Conservation (phyloP, 2,797 vertebrate species). For the Margarornis squamiger region DNA sequence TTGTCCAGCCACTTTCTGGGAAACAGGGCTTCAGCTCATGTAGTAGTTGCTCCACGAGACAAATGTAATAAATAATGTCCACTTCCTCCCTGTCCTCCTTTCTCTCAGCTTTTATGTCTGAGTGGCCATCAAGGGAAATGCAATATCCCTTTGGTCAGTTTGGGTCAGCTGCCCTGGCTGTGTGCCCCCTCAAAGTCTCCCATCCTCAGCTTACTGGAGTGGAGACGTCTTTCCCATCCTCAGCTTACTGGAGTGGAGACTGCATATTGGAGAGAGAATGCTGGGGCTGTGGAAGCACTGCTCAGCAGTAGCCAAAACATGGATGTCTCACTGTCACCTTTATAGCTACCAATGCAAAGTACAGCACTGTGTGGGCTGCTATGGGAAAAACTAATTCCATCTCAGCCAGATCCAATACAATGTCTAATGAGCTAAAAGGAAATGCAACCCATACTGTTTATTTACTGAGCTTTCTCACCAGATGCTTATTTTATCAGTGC, state of each 20-base stretch:
- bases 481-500: not conserved
- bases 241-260: rapidly evolving
- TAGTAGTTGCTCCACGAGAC: not conserved
- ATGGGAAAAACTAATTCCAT: not conserved
- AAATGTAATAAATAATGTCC: not conserved
- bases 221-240: rapidly evolving
- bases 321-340: too few species aligned
- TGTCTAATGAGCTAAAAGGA: not conserved
- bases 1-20: not conserved
- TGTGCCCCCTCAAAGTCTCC: rapidly evolving
- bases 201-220: rapidly evolving
- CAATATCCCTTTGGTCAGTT: not conserved
- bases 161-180: not conserved
- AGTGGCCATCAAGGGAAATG: not conserved
- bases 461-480: not conserved
- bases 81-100: not conserved
- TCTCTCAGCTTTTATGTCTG: too few species aligned
- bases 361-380: not conserved
- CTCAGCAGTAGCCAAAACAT: not conserved
- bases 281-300: not conserved
- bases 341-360: not conserved
- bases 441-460: not conserved
- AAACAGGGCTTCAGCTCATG: not conserved
- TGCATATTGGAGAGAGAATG: not conserved
- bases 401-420: not conserved